Evolutionary conservation across 2,888 invertebrate species (phyloP).

Genomic region (Chironomus tentans): DNA sequence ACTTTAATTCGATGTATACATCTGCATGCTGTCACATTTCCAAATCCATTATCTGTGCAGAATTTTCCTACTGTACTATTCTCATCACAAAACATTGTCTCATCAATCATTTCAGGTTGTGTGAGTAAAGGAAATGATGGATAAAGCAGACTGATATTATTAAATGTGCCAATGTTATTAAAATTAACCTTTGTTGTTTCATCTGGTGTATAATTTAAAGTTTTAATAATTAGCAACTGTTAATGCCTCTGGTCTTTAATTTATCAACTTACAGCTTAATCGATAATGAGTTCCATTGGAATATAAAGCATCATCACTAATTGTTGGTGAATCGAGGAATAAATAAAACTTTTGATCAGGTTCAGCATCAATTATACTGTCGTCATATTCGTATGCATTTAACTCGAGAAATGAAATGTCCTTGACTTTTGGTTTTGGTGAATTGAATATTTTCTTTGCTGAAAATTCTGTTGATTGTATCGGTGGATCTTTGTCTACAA

Average conservation of each 20-base stretch:
- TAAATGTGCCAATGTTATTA: conserved; percentile 46
- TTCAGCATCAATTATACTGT: conserved; percentile 28
- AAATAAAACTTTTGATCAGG: conserved; percentile 34
- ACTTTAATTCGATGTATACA: conserved; percentile 35
- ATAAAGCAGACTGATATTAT: conserved; percentile 65
- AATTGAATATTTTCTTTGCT: background rate
- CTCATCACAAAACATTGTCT: conserved; percentile 35
- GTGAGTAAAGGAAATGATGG: conserved; percentile 71
- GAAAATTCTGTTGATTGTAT: conserved; percentile 2
- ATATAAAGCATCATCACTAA: conserved; percentile 32
- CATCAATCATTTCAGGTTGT: conserved; percentile 43
- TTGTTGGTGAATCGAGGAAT: conserved; percentile 32
- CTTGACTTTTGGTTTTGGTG: conserved; percentile 7
- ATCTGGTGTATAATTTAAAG: conserved; percentile 28
- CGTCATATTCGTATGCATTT: conserved; percentile 29
- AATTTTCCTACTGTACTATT: background rate
- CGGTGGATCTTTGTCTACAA: background rate
- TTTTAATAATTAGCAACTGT: background rate
- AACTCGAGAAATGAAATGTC: conserved; percentile 25
- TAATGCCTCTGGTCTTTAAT: background rate
- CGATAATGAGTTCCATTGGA: conserved; percentile 31
- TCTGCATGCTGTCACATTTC: conserved; percentile 31
- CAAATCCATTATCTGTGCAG: conserved; percentile 11
- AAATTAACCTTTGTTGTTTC: conserved; percentile 30
- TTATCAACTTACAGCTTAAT: conserved; percentile 33